These are phyloP conservation scores for Pyrochroa serraticornis DNA, from an alignment of 2,888 invertebrate species.

Conservation along the genomic window DNA sequence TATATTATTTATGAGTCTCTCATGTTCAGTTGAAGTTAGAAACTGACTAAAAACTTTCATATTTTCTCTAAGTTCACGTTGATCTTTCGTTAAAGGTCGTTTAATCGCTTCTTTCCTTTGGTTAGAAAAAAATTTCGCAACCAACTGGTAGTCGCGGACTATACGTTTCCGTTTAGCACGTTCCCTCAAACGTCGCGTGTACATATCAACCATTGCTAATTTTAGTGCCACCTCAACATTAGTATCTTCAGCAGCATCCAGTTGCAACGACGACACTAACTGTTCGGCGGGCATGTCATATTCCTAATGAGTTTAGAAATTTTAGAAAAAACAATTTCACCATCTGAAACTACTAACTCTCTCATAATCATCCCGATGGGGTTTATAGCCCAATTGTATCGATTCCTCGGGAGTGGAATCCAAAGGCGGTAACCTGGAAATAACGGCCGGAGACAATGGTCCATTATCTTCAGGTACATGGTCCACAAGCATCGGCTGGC, in stretches of 20 bases:
- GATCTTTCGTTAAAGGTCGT: conserved; percentile 72
- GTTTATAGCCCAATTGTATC: conserved; percentile 89
- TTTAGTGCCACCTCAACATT: conserved; percentile 90
- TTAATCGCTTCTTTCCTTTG: conserved; percentile 56
- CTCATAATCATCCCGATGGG: conserved; percentile 95
- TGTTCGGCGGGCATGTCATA: conserved; percentile 90
- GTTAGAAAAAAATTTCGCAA: conserved; percentile 81
- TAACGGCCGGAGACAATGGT: conserved; percentile 76
- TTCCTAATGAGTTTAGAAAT: conserved; percentile 64
- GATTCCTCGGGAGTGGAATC: conserved; percentile 87
- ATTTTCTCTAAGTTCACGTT: conserved; percentile 82
- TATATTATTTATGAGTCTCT: conserved; percentile 76
- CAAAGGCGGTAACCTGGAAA: conserved; percentile 76
- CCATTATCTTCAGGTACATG: conserved; percentile 76
- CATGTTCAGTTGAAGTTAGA: conserved; percentile 84
- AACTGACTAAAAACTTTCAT: conserved; percentile 88
- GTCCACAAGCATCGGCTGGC: conserved; percentile 74
- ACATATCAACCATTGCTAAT: conserved; percentile 91
- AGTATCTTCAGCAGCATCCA: conserved; percentile 83
- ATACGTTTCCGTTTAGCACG: conserved; percentile 87
- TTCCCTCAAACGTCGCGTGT: conserved; percentile 81
- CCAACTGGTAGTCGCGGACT: conserved; percentile 88
- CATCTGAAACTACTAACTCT: conserved; percentile 63
- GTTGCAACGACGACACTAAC: conserved; percentile 81
- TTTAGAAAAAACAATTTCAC: conserved; percentile 1